A percentile compares a stretch with the other conserved stretches of the same genome.
phyloP scores from a whole-genome alignment of 2,797 vertebrate species.

The Buphagus erythrorhynchus region DNA sequence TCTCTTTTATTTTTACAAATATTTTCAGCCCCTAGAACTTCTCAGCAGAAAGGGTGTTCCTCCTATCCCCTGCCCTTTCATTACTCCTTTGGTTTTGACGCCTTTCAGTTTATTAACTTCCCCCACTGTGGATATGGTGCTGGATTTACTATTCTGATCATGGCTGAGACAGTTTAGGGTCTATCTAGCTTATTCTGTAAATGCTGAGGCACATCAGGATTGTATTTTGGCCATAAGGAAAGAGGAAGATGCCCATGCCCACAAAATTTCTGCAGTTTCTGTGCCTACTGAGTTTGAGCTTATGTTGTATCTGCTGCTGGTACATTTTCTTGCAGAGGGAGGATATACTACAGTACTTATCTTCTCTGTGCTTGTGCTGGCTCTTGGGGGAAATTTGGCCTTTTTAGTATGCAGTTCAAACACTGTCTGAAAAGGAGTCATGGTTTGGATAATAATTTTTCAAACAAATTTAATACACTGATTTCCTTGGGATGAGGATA shows the following conservation, averaged over 20 bases:
- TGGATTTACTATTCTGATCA: neutral
- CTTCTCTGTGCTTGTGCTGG: neutral
- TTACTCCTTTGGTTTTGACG: neutral
- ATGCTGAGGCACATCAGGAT: neutral
- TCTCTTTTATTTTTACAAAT: neutral
- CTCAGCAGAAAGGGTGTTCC: neutral
- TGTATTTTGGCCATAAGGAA: neutral
- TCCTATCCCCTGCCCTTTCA: accelerated
- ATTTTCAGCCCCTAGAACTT: neutral
- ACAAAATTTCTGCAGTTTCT: neutral
- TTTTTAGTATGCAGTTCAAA: slow-evolving; percentile 32
- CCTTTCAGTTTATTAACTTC: neutral
- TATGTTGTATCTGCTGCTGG: neutral
- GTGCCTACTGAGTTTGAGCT: neutral
- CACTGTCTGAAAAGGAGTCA: slow-evolving; percentile 11
- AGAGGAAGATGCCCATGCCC: neutral
- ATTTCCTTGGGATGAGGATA: slow-evolving; percentile 70
- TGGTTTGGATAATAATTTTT: slow-evolving; percentile 55
- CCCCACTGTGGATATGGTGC: neutral
- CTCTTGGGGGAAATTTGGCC: neutral
- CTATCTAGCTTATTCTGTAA: neutral
- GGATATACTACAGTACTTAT: neutral
- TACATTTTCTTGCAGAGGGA: neutral
- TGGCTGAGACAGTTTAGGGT: neutral
- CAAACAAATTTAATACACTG: slow-evolving; percentile 43